A percentile compares a stretch with the other conserved stretches of the same genome.
Evolutionary conservation across 2,797 vertebrate genomes (phyloP).

Genomic region (Lepilemur septentrionalis): DNA sequence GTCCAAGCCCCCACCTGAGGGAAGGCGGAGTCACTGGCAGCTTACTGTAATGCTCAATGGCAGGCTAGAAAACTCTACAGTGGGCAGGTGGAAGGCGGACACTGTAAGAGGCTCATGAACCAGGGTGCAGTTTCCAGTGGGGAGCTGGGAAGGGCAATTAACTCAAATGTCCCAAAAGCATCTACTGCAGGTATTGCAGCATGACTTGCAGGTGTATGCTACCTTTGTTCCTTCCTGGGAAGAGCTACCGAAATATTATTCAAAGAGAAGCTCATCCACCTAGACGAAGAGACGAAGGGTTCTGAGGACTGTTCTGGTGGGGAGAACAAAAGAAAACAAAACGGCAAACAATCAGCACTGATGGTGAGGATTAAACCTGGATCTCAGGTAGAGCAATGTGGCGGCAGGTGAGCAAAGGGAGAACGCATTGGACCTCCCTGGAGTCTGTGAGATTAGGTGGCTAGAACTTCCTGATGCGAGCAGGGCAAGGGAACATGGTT

Average conservation of each 20-base stretch:
- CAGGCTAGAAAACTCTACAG: neutral
- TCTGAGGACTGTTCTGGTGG: neutral
- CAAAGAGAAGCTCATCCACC: neutral
- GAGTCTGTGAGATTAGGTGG: fast-evolving
- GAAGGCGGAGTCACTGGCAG: neutral
- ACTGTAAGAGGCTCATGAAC: fast-evolving
- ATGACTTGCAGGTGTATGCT: fast-evolving
- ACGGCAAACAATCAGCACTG: neutral
- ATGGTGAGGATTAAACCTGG: neutral
- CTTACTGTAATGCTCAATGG: neutral
- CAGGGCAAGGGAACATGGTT: neutral
- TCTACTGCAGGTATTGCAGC: neutral
- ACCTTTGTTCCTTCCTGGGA: neutral
- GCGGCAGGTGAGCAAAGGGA: neutral
- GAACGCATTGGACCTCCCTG: fast-evolving
- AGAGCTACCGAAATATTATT: neutral
- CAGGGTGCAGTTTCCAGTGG: fast-evolving
- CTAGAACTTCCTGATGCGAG: too few relatives aligned
- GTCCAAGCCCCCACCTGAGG: neutral
- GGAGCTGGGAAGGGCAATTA: neutral
- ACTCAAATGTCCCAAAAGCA: neutral
- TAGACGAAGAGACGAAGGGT: neutral
- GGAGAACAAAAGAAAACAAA: neutral
- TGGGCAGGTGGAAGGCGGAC: neutral
- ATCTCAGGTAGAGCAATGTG: neutral